phyloP scores from a whole-genome alignment of 1,140 invertebrate genomes.

The Heliconius nattereri region DNA sequence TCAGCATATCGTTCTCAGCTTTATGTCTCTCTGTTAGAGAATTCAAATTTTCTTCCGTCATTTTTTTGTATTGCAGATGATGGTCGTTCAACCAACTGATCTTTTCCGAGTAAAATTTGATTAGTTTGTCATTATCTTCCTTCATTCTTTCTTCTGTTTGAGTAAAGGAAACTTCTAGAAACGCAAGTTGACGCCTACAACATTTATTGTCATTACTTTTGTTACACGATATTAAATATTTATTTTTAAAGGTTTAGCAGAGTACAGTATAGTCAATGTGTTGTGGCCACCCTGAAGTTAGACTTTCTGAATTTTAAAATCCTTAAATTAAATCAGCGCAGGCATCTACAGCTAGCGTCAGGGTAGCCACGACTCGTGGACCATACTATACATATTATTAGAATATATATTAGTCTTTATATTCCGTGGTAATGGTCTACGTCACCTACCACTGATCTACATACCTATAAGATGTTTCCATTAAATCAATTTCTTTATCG shows the following conservation, averaged over 20 bases:
- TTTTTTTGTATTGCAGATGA: slow-evolving; percentile 63
- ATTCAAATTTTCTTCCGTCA: slow-evolving; percentile 65
- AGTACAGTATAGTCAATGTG: too few species aligned
- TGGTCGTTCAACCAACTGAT: slow-evolving; percentile 75
- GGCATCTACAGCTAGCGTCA: too few species aligned
- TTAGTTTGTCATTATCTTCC: slow-evolving; percentile 74
- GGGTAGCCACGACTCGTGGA: too few species aligned
- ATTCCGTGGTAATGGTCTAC: too few species aligned
- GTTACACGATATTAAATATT: not conserved
- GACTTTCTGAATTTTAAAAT: too few species aligned
- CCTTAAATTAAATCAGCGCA: too few species aligned
- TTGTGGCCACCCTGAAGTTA: too few species aligned
- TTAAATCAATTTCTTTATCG: slow-evolving; percentile 77
- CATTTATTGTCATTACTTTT: slow-evolving; percentile 8
- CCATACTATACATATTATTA: too few species aligned
- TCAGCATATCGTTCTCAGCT: slow-evolving; percentile 65
- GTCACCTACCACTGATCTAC: not conserved
- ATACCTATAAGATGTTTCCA: slow-evolving; percentile 79
- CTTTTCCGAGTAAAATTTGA: slow-evolving; percentile 71
- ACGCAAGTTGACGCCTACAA: slow-evolving; percentile 71
- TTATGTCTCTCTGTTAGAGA: slow-evolving; percentile 63
- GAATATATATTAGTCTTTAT: too few species aligned
- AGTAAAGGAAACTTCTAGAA: slow-evolving; percentile 68
- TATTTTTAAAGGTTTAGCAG: not conserved
- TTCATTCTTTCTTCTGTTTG: slow-evolving; percentile 76